These are phyloP conservation scores for Hesperia comma DNA, from an alignment of 2,888 invertebrate genomes.

Conservation along the genomic window DNA sequence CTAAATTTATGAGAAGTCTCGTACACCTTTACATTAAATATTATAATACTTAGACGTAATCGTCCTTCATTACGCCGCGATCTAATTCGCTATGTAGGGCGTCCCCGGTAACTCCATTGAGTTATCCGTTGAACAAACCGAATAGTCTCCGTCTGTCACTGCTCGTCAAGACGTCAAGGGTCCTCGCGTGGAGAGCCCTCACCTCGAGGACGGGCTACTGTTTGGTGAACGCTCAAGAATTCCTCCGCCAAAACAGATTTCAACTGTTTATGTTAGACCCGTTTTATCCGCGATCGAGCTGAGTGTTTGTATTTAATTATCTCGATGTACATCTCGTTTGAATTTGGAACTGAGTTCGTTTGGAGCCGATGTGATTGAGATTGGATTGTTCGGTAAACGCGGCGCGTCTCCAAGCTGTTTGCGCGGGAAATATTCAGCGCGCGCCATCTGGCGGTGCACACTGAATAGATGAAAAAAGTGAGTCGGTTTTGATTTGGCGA, in stretches of 20 bases:
- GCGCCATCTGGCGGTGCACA: neutral
- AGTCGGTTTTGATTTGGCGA: too few relatives aligned
- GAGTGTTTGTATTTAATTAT: conserved; percentile 37
- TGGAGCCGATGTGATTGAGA: conserved; percentile 20
- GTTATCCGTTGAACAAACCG: conserved; percentile 31
- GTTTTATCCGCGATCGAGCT: conserved; percentile 31
- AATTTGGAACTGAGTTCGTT: conserved; percentile 9
- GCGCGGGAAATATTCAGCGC: neutral
- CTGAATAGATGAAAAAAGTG: too few relatives aligned
- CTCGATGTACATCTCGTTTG: conserved; percentile 21
- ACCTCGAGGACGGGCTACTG: conserved; percentile 28
- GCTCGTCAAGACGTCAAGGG: conserved; percentile 33
- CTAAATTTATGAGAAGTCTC: neutral
- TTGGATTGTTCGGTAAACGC: conserved; percentile 10
- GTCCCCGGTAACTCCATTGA: conserved; percentile 23
- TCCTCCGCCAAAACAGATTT: conserved; percentile 40
- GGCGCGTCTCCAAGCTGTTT: conserved; percentile 1
- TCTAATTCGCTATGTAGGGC: neutral
- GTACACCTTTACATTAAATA: too few relatives aligned
- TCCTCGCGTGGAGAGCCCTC: conserved; percentile 20
- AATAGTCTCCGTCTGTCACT: conserved; percentile 26
- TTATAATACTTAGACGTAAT: neutral
- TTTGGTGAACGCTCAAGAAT: conserved; percentile 27
- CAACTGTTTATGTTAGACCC: conserved; percentile 37
- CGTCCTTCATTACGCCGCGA: neutral